Conservation (phyloP, 2,113 vertebrate species). For the Daboia siamensis region DNA sequence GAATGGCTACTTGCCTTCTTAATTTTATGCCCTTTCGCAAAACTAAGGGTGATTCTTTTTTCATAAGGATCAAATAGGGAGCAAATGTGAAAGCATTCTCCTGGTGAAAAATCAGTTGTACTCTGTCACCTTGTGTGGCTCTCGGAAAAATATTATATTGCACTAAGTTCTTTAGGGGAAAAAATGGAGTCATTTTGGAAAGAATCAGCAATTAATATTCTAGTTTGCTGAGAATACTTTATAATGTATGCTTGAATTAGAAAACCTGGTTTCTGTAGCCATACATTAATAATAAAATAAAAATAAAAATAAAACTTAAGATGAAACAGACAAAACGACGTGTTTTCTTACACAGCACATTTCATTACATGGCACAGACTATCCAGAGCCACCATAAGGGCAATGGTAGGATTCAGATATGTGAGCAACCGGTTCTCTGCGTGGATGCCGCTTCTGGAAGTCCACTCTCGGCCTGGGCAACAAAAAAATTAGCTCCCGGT, state of each 20-base stretch:
- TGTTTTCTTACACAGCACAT: constrained; percentile 27
- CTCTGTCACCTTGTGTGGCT: constrained; percentile 13
- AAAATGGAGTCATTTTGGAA: not conserved
- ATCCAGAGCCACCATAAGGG: constrained; percentile 18
- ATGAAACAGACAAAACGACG: constrained; percentile 3
- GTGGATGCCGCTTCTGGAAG: too few species aligned
- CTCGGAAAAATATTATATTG: not conserved
- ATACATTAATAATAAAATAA: too few species aligned
- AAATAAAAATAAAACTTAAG: constrained; percentile 1
- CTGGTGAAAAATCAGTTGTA: not conserved
- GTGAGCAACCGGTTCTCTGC: too few species aligned
- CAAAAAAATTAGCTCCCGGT: too few species aligned
- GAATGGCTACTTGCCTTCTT: not conserved
- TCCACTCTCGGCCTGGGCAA: too few species aligned
- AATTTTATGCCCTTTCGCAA: not conserved
- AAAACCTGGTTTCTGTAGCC: too few species aligned
- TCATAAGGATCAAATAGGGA: not conserved
- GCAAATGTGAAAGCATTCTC: not conserved
- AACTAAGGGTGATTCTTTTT: not conserved
- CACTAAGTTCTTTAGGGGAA: not conserved
- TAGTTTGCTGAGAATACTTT: not conserved
- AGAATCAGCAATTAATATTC: constrained; percentile 12
- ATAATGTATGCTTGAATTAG: too few species aligned
- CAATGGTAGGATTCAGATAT: not conserved
- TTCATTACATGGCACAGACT: constrained; percentile 22